Percentiles rank a stretch among this genome's conserved stretches.
These are phyloP conservation scores for Meloe dianella DNA, from an alignment of 2,888 invertebrate genomes.

Conservation along the genomic window DNA sequence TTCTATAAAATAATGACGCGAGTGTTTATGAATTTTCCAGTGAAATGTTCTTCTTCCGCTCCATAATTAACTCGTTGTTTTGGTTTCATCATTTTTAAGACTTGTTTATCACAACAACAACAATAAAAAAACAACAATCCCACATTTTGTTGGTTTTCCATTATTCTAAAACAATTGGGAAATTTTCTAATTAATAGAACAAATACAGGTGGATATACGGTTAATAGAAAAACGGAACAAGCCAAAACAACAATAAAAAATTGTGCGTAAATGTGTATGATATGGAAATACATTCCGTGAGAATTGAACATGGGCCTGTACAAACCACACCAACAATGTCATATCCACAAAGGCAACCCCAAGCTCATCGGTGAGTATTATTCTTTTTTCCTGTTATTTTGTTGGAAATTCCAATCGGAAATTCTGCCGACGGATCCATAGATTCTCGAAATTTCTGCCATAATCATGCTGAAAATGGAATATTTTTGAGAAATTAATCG, in stretches of 20 bases:
- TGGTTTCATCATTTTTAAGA: too few relatives aligned
- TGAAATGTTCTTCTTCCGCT: background rate
- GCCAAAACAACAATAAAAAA: constrained; percentile 27
- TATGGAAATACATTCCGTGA: constrained; percentile 61
- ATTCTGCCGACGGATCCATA: background rate
- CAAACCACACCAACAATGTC: constrained; percentile 60
- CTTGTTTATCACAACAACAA: too few relatives aligned
- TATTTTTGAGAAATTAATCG: background rate
- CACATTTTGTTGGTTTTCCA: background rate
- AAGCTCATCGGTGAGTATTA: constrained; percentile 55
- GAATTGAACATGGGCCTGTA: constrained; percentile 60
- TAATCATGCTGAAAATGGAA: background rate
- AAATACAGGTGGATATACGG: background rate
- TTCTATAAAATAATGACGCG: background rate
- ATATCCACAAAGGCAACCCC: constrained; percentile 59
- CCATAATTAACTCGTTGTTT: background rate
- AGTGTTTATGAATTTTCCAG: background rate
- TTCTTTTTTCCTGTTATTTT: background rate
- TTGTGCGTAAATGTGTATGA: constrained; percentile 53
- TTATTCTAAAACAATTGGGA: background rate
- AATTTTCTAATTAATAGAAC: too few relatives aligned
- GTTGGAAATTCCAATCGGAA: background rate
- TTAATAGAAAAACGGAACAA: background rate
- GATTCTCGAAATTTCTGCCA: background rate
- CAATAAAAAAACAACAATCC: too few relatives aligned